A percentile compares a stretch with the other conserved stretches of the same genome.
phyloP scores from a whole-genome alignment of 2,113 vertebrate genomes.

The Perognathus longimembris region DNA sequence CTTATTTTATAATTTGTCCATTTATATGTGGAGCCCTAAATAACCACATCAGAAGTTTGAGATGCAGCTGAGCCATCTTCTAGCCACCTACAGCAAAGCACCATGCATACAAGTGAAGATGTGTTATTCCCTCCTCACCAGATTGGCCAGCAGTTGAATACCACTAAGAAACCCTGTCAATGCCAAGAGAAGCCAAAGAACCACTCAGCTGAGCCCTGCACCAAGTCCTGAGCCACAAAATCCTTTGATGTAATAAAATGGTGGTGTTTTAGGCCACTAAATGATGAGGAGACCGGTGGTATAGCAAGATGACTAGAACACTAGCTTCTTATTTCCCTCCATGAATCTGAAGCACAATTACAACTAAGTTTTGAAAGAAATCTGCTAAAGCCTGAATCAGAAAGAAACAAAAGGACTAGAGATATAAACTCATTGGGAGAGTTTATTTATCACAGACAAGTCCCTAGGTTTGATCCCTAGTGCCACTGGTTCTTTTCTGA shows the following conservation, averaged over 20 bases:
- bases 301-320: background rate
- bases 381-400: background rate
- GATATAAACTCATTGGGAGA: no score
- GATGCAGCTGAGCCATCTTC: background rate
- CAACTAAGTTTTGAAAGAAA: background rate
- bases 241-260: background rate
- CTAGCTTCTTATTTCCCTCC: background rate
- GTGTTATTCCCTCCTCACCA: background rate
- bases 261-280: background rate
- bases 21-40: background rate
- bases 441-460: no score
- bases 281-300: background rate
- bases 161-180: background rate
- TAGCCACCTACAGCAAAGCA: background rate
- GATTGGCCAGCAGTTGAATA: background rate
- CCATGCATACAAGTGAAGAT: background rate
- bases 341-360: background rate
- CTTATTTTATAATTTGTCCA: background rate
- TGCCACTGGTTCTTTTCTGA: background rate
- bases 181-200: background rate
- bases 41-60: background rate
- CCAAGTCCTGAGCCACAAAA: background rate
- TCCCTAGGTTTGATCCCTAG: no score
- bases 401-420: background rate
- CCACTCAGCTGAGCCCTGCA: background rate